Evolutionary conservation across 2,797 vertebrate species (phyloP), one percentile per base, ranked within the genome.

Genomic region (Alauda arvensis): DNA sequence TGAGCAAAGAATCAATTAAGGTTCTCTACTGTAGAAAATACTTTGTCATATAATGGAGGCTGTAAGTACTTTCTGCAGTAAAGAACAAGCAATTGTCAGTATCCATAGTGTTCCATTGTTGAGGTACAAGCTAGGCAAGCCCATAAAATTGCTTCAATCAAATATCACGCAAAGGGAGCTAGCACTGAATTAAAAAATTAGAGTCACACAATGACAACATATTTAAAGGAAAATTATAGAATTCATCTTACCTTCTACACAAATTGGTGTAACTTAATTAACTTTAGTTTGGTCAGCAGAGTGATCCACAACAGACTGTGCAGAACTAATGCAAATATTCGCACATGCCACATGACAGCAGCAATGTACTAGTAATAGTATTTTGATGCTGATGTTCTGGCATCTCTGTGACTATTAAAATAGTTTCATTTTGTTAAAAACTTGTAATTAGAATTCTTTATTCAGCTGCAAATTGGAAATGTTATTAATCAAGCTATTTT

Each of bases 101-200:
- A 51, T 48, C 68, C 57, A 63, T 34, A 63, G 11, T 34, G 55
- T 61, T 74, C 55, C 43, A 81, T 8, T 65, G 55, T 12, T 82
- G 69, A 88, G 21, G 51, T 40, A 57, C 23, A 68, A 76, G 37
- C 28, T 46, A 56, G 51, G 39, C 19, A 45, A 91, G 55, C 24
- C 65, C 55, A 71, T 14, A 53, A 45, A 62, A 85, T 29, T 65
- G 18, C 25, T 68, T 67, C 53, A 65, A 11, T 25, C 9, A 62
- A 79, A 80, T 31, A 62, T 71, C n/a, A 62, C 1, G 7, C 12
- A 65, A 77, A 77, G 37, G 15, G 24, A 77, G 31, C n/a, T 67
- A 82, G 39, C n/a, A 75, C 9, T 61, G 40, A 88, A 77, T 74
- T 77, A 34, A 87, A 87, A 84, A 65, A 49, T 31, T 25, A 45